phyloP scores from a whole-genome alignment of 2,113 vertebrate genomes.

The Climacteris rufus region DNA sequence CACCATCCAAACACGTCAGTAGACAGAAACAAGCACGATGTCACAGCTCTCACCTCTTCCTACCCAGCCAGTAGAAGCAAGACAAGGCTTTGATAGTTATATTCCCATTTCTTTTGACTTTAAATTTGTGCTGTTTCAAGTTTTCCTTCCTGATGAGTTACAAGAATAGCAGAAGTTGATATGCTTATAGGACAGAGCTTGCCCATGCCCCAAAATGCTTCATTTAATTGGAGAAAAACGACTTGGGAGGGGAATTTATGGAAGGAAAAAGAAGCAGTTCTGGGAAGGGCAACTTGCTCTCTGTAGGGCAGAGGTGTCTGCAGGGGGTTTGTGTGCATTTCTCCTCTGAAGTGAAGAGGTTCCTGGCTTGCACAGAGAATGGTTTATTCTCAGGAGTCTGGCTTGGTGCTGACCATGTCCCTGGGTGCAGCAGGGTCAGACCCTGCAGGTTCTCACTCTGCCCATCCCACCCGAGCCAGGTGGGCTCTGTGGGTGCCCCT shows the following conservation, averaged over 20 bases:
- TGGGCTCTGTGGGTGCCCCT: fast-evolving
- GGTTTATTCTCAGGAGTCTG: not conserved
- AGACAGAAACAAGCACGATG: not conserved
- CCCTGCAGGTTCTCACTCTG: not conserved
- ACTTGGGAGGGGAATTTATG: not conserved
- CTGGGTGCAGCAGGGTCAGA: fast-evolving
- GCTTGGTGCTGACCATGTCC: not conserved
- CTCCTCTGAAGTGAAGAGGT: not conserved
- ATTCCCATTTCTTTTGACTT: not conserved
- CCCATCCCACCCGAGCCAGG: fast-evolving
- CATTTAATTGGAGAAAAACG: not conserved
- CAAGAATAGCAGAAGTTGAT: not conserved
- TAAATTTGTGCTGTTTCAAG: not conserved
- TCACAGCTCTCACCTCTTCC: not conserved
- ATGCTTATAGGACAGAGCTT: not conserved
- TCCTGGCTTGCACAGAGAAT: not conserved
- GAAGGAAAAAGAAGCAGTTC: not conserved
- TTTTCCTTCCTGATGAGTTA: not conserved
- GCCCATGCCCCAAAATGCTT: not conserved
- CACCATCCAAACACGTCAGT: not conserved
- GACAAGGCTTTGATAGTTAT: not conserved
- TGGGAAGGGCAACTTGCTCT: not conserved
- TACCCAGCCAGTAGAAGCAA: not conserved
- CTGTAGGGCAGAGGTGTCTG: not conserved
- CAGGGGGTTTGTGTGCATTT: fast-evolving